Evolutionary conservation across 2,113 vertebrate species (phyloP).

Genomic region (Dendropsophus ebraccatus): DNA sequence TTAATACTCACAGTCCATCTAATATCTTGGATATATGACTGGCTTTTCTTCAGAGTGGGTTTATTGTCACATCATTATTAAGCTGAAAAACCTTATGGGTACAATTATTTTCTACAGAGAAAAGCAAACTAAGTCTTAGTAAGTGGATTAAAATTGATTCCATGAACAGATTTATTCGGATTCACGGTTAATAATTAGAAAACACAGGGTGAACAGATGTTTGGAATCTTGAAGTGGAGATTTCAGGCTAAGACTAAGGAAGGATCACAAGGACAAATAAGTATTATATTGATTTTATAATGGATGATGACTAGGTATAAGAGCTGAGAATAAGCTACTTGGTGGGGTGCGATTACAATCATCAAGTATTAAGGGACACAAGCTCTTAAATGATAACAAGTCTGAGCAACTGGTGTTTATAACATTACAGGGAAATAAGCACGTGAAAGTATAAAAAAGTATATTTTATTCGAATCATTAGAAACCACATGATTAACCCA

Average conservation of each 20-base stretch:
- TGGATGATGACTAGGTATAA: slow-evolving; percentile 35
- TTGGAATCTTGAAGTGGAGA: slow-evolving; percentile 24
- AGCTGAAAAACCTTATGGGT: slow-evolving; percentile 48
- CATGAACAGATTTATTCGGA: slow-evolving; percentile 44
- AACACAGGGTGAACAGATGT: slow-evolving; percentile 28
- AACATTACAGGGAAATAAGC: background rate
- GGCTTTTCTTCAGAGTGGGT: slow-evolving; percentile 21
- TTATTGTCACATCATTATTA: slow-evolving; percentile 48
- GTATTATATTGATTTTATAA: slow-evolving; percentile 53
- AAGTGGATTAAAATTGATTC: slow-evolving; percentile 60
- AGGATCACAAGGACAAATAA: slow-evolving; percentile 39
- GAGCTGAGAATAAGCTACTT: slow-evolving; percentile 5
- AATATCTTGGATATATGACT: slow-evolving; percentile 43
- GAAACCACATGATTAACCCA: too few species aligned
- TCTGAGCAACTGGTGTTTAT: background rate
- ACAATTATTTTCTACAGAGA: slow-evolving; percentile 34
- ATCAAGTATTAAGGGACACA: background rate
- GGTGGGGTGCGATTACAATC: background rate
- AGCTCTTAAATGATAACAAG: background rate
- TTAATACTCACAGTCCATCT: slow-evolving; percentile 40
- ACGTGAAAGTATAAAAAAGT: background rate
- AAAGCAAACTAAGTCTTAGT: slow-evolving; percentile 38
- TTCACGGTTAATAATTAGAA: slow-evolving; percentile 38
- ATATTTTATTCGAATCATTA: too few species aligned
- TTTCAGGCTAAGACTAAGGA: slow-evolving; percentile 4